Base-by-base conservation (phyloP, 2,797 vertebrate species). In the Sardinella longiceps region DNA sequence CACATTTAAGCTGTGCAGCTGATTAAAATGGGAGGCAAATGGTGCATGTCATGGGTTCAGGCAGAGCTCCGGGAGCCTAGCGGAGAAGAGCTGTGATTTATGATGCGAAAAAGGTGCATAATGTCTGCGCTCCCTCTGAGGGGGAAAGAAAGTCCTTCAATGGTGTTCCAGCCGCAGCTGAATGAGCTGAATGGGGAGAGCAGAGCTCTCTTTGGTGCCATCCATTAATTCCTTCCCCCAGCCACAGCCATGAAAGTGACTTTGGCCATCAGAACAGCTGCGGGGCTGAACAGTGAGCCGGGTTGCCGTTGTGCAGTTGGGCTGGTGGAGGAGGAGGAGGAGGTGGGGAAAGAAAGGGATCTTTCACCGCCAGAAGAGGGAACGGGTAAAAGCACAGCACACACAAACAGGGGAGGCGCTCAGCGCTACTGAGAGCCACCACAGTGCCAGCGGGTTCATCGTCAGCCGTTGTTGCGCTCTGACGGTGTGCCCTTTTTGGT, bases 161-260 rank as follows among this genome's bases (percentile, higher is more conserved):
- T 43, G 37, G 33, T 23, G 33, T 33, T 23, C 15, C 70, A 23
- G 5, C 33, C 37, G 7, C 33, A 77, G 37, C 70, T 77, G 70
- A 77, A 77, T 23, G 70, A 77, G 70, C 70, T 77, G 70, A 77
- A 77, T 77, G 33, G 70, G 70, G 70, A 77, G 70, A 77, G 70
- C 70, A 15, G 15, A n/a, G 33, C 33, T 77, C 70, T 77, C 37
- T 77, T 39, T 39, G 70, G 70, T 20, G 70, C 70, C 39, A 74
- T 74, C 66, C 66, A 74, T 74, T 74, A 74, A 74, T 74, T 74
- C 66, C 66, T 74, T 39, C 66, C 66, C 66, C 66, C 66, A 37
- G 33, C 30, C 66, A 74, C 0, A 33, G 30, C 18, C 12, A 23
- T 77, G 70, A 77, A 77, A 77, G 70, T 77, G 70, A 77, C 70